A percentile compares a stretch with the other conserved stretches of the same genome.
Evolutionary conservation across 2,888 invertebrate genomes (phyloP).

Genomic region (Epicampocera succincta): DNA sequence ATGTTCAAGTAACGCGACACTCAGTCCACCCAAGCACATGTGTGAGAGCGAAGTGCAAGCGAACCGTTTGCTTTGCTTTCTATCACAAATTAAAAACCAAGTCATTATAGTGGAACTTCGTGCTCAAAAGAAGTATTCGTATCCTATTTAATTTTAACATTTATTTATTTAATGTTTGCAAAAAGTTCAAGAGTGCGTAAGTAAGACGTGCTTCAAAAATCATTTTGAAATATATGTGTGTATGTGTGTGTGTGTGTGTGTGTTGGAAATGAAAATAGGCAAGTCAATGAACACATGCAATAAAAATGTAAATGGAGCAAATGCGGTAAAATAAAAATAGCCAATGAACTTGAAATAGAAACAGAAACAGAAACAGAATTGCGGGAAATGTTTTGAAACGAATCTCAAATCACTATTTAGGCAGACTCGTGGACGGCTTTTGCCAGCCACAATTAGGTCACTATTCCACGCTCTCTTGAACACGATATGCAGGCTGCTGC

Average conservation of each 20-base stretch:
- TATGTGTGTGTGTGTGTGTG: too few relatives aligned
- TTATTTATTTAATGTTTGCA: neutral
- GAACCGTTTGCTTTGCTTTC: too few relatives aligned
- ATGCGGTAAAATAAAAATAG: constrained; percentile 4
- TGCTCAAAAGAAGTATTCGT: too few relatives aligned
- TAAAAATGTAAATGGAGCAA: constrained; percentile 28
- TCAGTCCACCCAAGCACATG: too few relatives aligned
- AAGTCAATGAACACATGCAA: constrained; percentile 39
- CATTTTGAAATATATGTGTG: neutral
- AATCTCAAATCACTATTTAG: constrained; percentile 36
- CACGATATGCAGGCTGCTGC: neutral
- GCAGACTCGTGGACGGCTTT: constrained; percentile 59
- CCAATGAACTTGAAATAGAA: constrained; percentile 54
- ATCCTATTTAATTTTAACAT: neutral
- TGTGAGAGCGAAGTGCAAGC: too few relatives aligned
- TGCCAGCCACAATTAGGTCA: constrained; percentile 59
- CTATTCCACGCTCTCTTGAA: constrained; percentile 12
- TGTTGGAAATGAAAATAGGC: too few relatives aligned
- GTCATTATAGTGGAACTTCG: too few relatives aligned
- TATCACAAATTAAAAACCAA: too few relatives aligned
- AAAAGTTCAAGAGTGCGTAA: neutral
- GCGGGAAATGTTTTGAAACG: constrained; percentile 12
- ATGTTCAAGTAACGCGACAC: too few relatives aligned
- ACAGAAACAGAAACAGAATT: constrained; percentile 38
- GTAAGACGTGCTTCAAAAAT: neutral